Conservation (phyloP, 2,113 vertebrate species). For the Noctilio leporinus region DNA sequence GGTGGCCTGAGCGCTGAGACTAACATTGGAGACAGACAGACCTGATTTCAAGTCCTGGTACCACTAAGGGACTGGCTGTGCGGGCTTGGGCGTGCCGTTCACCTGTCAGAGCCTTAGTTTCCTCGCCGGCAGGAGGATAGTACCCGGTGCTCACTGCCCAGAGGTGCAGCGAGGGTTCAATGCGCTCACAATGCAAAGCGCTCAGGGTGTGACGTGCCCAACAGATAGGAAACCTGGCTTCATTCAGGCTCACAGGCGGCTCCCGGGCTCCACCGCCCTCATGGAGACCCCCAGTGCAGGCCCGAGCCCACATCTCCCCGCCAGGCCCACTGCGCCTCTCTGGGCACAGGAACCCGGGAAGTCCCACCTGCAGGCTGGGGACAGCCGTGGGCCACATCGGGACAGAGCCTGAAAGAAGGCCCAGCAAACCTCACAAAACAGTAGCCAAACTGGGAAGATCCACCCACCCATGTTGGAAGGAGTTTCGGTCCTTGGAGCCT, state of each 20-base stretch:
- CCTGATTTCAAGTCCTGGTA: neutral
- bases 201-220: rapidly evolving
- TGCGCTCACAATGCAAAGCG: rapidly evolving
- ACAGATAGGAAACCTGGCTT: neutral
- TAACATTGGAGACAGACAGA: neutral
- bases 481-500: neutral
- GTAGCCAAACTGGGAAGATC: neutral
- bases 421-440: neutral
- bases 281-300: neutral
- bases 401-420: neutral
- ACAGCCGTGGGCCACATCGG: neutral
- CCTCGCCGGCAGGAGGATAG: neutral
- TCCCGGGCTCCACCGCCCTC: neutral
- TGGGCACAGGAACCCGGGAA: neutral
- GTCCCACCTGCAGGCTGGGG: neutral
- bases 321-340: neutral
- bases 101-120: neutral
- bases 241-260: neutral
- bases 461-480: neutral
- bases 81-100: too few species aligned
- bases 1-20: neutral
- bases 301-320: neutral
- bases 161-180: rapidly evolving
- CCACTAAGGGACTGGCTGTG: rapidly evolving
- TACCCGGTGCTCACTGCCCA: rapidly evolving